Conservation (phyloP, 2,888 invertebrate species). For the Sabatieria punctata region DNA sequence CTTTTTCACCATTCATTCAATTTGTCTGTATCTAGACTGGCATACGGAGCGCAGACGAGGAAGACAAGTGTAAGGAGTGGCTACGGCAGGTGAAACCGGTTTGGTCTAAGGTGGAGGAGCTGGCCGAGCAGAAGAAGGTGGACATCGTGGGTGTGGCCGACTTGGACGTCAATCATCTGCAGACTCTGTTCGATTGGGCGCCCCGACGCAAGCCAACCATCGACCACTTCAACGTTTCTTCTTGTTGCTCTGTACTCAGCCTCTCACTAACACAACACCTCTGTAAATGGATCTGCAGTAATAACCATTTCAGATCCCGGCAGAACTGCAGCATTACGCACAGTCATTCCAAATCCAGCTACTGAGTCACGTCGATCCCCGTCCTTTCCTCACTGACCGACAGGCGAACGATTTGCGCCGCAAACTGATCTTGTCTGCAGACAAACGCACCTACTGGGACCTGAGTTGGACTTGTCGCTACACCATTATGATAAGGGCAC, state of each 20-base stretch:
- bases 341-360: conserved; percentile 75
- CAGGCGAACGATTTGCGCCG: neutral
- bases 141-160: conserved; percentile 28
- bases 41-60: neutral
- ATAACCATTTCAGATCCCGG: conserved; percentile 47
- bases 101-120: conserved; percentile 15
- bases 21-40: too few relatives aligned
- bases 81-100: conserved; percentile 12
- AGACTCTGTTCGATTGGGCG: conserved; percentile 14
- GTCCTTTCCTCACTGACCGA: conserved; percentile 26
- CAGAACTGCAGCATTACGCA: conserved; percentile 69
- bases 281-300: conserved; percentile 10
- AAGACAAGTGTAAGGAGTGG: conserved; percentile 9
- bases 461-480: conserved; percentile 2
- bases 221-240: conserved; percentile 24
- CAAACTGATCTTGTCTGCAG: too few relatives aligned
- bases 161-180: conserved; percentile 17
- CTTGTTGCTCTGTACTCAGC: too few relatives aligned
- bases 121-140: conserved; percentile 14
- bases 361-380: conserved; percentile 83
- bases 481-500: conserved; percentile 1
- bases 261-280: too few relatives aligned
- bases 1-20: too few relatives aligned
- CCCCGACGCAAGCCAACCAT: conserved; percentile 17
- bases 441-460: neutral